Conservation (phyloP, 2,113 vertebrate species). For the Theristicus caerulescens region DNA sequence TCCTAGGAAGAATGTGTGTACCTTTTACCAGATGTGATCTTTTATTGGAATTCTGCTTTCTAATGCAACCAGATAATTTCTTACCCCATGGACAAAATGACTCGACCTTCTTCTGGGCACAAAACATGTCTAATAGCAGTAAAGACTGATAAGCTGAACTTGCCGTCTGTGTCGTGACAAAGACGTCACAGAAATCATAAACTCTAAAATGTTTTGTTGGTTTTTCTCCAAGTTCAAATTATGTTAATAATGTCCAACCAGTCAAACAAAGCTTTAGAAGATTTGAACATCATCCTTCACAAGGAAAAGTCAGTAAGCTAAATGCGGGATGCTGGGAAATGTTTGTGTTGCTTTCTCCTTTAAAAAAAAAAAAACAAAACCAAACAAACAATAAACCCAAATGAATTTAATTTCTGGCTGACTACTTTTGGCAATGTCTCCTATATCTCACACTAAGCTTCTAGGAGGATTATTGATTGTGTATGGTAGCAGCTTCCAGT, state of each 20-base stretch:
- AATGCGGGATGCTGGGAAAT: not conserved
- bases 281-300: not conserved
- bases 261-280: not conserved
- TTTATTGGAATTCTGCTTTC: not conserved
- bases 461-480: conserved; percentile 53
- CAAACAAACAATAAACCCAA: not conserved
- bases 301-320: not conserved
- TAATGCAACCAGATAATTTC: not conserved
- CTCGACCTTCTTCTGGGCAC: not conserved
- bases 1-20: not conserved
- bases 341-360: not conserved
- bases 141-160: not conserved
- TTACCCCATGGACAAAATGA: not conserved
- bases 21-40: not conserved
- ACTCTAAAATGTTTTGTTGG: not conserved
- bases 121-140: not conserved
- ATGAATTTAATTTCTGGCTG: not conserved
- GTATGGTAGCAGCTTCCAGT: conserved; percentile 42
- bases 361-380: not conserved
- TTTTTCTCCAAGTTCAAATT: not conserved
- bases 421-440: not conserved
- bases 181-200: not conserved
- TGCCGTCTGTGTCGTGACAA: not conserved
- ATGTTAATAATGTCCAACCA: not conserved
- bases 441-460: conserved; percentile 17